phyloP scores from a whole-genome alignment of 64 coral and sea anemone genomes.

The Dendrophyllia cribrosa region DNA sequence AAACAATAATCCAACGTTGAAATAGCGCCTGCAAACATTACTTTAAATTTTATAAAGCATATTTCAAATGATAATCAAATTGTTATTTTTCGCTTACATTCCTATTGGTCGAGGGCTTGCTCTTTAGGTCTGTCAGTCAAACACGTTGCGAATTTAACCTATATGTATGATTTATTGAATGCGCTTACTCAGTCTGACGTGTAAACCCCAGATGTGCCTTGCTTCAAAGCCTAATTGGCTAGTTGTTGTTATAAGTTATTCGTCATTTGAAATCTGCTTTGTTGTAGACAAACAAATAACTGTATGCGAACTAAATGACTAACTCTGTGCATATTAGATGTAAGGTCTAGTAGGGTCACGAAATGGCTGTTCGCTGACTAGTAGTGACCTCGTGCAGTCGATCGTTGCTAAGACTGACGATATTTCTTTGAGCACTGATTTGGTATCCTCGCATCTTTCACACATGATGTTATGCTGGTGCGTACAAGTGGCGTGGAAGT shows the following conservation, averaged over 20 bases:
- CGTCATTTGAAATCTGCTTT: constrained; percentile 4
- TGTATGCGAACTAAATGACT: too few species aligned
- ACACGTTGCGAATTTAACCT: too few species aligned
- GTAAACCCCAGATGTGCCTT: not conserved
- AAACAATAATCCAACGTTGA: not conserved
- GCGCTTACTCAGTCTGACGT: constrained; percentile 4
- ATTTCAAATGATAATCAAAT: too few species aligned
- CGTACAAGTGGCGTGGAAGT: constrained; percentile 14
- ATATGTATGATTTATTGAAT: not conserved
- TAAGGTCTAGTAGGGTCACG: too few species aligned
- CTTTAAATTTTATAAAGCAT: constrained; percentile 11
- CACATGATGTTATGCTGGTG: constrained; percentile 10
- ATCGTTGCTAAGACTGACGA: constrained; percentile 9
- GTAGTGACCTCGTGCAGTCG: not conserved
- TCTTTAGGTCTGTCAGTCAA: too few species aligned
- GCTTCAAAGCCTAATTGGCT: constrained; percentile 1
- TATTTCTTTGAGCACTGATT: constrained; percentile 14
- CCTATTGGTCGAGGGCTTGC: too few species aligned
- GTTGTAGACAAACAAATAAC: constrained; percentile 1
- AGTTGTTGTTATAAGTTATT: constrained; percentile 6
- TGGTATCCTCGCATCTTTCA: not conserved
- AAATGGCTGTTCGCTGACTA: too few species aligned
- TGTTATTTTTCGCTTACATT: too few species aligned
- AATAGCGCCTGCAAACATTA: constrained; percentile 9
- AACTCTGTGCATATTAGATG: too few species aligned